These are phyloP conservation scores for Oostethus manadensis DNA, from an alignment of 2,113 vertebrate species.

Conservation along the genomic window DNA sequence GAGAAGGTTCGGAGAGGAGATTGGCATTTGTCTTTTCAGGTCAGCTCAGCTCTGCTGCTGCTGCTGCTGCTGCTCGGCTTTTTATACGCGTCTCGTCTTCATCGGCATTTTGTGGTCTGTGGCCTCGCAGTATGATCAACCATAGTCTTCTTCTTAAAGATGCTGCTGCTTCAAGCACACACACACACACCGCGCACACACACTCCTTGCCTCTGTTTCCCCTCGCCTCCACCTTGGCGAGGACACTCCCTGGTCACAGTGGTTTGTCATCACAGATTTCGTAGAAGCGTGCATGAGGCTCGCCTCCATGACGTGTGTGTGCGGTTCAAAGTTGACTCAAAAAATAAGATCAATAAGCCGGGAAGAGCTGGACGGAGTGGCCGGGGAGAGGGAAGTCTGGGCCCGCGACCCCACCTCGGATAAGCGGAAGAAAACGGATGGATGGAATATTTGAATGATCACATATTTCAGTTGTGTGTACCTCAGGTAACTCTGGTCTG, in stretches of 20 bases:
- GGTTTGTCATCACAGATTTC: conserved; percentile 18
- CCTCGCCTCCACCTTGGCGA: conserved; percentile 14
- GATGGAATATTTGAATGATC: too few relatives aligned
- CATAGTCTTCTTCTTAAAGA: conserved; percentile 55
- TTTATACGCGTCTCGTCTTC: not conserved
- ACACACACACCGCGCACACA: conserved; percentile 15
- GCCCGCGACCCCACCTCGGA: too few relatives aligned
- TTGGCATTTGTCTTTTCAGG: not conserved
- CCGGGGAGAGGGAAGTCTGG: too few relatives aligned
- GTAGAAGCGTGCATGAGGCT: not conserved
- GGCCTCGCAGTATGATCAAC: conserved; percentile 43
- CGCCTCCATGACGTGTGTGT: not conserved
- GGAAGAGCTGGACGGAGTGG: too few relatives aligned
- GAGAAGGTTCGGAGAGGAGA: not conserved
- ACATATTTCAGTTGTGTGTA: too few relatives aligned
- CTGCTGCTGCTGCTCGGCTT: not conserved
- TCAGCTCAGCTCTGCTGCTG: not conserved
- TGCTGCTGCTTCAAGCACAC: conserved; percentile 50
- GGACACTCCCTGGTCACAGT: conserved; percentile 39
- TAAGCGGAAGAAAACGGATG: too few relatives aligned
- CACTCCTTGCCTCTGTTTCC: conserved; percentile 53
- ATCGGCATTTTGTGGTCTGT: conserved; percentile 56
- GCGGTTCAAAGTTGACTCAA: not conserved
- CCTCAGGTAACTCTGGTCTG: too few relatives aligned
- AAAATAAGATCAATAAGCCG: too few relatives aligned